phyloP scores from a whole-genome alignment of 2,113 vertebrate species.

The Sebastes fasciatus region DNA sequence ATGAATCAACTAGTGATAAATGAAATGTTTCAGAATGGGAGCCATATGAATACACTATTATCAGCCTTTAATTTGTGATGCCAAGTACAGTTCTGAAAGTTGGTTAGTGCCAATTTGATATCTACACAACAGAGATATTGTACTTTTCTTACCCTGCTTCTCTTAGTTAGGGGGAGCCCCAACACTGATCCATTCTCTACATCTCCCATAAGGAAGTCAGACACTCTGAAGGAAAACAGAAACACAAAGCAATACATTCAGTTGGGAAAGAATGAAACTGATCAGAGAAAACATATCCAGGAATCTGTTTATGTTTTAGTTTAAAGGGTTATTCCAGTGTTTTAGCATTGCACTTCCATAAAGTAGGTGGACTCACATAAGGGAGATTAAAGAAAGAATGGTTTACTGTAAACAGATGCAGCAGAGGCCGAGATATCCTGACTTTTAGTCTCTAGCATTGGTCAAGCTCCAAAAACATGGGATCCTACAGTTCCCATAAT shows the following conservation, averaged over 20 bases:
- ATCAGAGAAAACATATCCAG: neutral
- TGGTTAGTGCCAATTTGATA: neutral
- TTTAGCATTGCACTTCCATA: neutral
- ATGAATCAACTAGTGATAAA: neutral
- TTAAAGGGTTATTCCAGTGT: neutral
- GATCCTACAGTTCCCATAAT: neutral
- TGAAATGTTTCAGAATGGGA: neutral
- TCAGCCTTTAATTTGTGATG: neutral
- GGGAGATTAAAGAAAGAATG: neutral
- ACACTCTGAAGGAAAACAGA: conserved; percentile 87
- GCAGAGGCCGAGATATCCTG: neutral
- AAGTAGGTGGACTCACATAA: neutral
- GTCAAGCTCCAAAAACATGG: neutral
- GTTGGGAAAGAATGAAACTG: neutral
- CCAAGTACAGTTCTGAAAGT: neutral
- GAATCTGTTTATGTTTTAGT: neutral
- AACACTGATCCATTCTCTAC: conserved; percentile 93
- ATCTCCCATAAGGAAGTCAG: conserved; percentile 99
- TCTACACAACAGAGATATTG: neutral
- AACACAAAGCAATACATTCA: neutral
- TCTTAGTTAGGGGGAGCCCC: conserved; percentile 91
- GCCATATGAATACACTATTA: neutral
- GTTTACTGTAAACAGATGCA: neutral
- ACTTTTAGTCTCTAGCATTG: neutral
- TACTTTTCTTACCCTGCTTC: conserved; percentile 89